Percentiles rank a stretch among this genome's conserved stretches.
Conservation (phyloP, 2,797 vertebrate genomes). For the Podarcis lilfordi region DNA sequence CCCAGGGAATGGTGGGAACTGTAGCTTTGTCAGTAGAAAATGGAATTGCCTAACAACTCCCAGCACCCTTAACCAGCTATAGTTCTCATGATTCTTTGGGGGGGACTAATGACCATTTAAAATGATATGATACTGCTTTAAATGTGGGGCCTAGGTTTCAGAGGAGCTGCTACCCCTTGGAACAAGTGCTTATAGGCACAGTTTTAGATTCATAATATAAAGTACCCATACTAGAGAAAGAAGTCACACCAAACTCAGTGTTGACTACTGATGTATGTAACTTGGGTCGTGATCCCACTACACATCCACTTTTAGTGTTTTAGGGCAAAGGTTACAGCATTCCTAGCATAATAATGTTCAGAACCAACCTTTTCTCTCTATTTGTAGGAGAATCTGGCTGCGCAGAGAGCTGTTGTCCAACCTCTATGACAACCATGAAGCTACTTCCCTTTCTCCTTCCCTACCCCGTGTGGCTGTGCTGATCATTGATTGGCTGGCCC, state of each 20-base stretch:
- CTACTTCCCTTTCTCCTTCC: background rate
- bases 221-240: background rate
- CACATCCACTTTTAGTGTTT: background rate
- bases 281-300: background rate
- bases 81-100: too few relatives aligned
- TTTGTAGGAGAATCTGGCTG: too few relatives aligned
- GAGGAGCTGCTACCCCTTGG: background rate
- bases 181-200: background rate
- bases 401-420: background rate
- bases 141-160: too few relatives aligned
- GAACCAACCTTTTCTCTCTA: too few relatives aligned
- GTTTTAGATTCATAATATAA: background rate
- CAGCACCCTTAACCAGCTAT: too few relatives aligned
- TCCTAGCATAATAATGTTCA: too few relatives aligned
- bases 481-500: background rate
- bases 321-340: background rate
- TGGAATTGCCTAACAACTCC: too few relatives aligned
- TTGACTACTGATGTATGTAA: background rate
- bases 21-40: too few relatives aligned
- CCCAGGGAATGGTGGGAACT: too few relatives aligned
- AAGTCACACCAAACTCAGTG: background rate
- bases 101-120: too few relatives aligned
- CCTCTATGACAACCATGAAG: background rate
- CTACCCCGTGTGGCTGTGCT: background rate
- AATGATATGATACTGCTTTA: too few relatives aligned